Evolutionary conservation across 2,888 invertebrate genomes (phyloP).

Genomic region (Hybos culiciformis): DNA sequence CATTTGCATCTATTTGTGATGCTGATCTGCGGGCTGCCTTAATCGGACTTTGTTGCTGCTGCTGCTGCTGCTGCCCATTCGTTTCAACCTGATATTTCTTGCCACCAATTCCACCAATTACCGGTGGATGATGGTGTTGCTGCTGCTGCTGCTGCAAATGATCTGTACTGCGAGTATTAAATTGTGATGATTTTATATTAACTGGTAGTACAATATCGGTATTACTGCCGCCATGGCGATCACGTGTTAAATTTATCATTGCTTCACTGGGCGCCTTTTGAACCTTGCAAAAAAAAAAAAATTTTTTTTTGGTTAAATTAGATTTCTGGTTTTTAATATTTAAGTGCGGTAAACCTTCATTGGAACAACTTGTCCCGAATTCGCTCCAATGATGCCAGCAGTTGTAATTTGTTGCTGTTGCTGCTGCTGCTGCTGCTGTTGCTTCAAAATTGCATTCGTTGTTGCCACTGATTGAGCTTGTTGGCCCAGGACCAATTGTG

Average conservation of each 20-base stretch:
- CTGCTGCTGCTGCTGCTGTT: constrained; percentile 22
- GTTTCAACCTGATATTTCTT: constrained; percentile 9
- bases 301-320: too few relatives aligned
- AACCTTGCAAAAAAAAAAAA: too few relatives aligned
- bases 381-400: background rate
- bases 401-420: constrained; percentile 1
- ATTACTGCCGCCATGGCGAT: constrained; percentile 5
- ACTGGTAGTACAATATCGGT: background rate
- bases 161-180: constrained; percentile 13
- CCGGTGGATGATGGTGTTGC: constrained; percentile 3
- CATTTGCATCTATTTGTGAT: constrained; percentile 18
- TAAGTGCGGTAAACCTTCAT: constrained; percentile 8
- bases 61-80: constrained; percentile 5
- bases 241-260: constrained; percentile 14
- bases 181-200: constrained; percentile 11
- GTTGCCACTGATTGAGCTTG: background rate
- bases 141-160: constrained; percentile 15
- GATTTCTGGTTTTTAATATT: too few relatives aligned
- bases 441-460: constrained; percentile 21
- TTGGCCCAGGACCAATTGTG: too few relatives aligned
- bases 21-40: constrained; percentile 18
- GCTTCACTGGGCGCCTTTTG: constrained; percentile 17
- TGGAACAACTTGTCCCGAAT: constrained; percentile 8
- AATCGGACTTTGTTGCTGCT: constrained; percentile 14
- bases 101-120: constrained; percentile 9